Evolutionary conservation across 2,797 vertebrate species (phyloP), one percentile per base, ranked within the genome.

Genomic region (Cheirogaleus major): DNA sequence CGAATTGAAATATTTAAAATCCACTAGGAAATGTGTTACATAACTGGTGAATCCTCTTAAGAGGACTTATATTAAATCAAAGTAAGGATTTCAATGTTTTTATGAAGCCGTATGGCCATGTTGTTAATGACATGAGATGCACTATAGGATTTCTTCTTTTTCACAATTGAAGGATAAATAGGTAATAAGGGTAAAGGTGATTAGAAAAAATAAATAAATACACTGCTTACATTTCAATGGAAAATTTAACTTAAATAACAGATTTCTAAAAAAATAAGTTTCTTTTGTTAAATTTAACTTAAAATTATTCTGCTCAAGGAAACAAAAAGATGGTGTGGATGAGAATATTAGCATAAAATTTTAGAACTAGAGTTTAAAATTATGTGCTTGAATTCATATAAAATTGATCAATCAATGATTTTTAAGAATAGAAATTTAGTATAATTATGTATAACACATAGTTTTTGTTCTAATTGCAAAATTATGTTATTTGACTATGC

Each of bases 1-100:
- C 91, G 8, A 91, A n/a, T 85, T 90, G n/a, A 94, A 96, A 85
- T 93, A 92, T 70, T 92, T 90, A 69, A 91, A 82, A 93, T 32
- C 17, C 9, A 93, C 41, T 61, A 73, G 67, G 30, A 93, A 89
- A 80, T 78, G 15, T 43, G 7, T 59, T 95, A 69, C 0, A 65
- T 48, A 59, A 59, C 1, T 73, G 18, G 4, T 75, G 2, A 41
- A 15, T 70, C 27, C 6, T 91, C 38, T 5, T 45, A 85, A 73
- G 4, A 89, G 1, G 57, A 65, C 14, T 61, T 82, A 48, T 4
- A 38, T 52, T 75, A 78, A 32, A 67, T 83, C 18, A 48, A 94
- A 91, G 27, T 35, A 4, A 92, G 18, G 17, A 83, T 81, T 85
- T 92, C 76, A 65, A 35, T 65, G 25, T 61, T 96, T 67, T 92